A percentile compares a stretch with the other conserved stretches of the same genome.
Evolutionary conservation across 1,140 invertebrate species (phyloP).

Genomic region (Trichogramma pretiosum): DNA sequence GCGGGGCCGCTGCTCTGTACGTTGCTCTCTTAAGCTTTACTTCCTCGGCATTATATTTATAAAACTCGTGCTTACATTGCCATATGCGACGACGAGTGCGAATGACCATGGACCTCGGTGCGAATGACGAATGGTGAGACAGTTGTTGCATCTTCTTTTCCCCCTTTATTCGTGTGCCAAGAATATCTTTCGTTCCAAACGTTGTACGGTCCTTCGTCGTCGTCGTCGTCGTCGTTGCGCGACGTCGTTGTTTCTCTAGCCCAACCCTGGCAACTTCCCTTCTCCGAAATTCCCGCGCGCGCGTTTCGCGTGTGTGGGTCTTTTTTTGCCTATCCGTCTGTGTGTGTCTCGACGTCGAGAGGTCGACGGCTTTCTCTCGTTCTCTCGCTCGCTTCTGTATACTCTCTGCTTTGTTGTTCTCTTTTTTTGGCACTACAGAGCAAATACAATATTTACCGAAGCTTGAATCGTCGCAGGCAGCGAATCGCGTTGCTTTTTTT

Average conservation of each 20-base stretch:
- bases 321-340: constrained; percentile 5
- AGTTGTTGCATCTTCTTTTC: constrained; percentile 13
- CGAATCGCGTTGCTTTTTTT: no score
- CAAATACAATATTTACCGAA: no score
- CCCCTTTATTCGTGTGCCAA: neutral
- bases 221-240: neutral
- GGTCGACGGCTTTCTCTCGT: neutral
- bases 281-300: constrained; percentile 8
- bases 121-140: constrained; percentile 18
- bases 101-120: constrained; percentile 12
- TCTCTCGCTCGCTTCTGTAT: neutral
- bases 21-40: no score
- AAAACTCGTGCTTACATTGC: no score
- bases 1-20: no score
- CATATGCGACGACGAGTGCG: no score
- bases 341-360: neutral
- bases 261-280: constrained; percentile 1
- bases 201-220: neutral
- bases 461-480: no score
- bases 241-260: neutral
- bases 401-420: neutral
- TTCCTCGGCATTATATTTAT: no score
- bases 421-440: neutral
- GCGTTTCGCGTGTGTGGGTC: neutral
- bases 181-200: constrained; percentile 12